Conservation (phyloP, 2,113 vertebrate species). For the Callopanchax toddi region DNA sequence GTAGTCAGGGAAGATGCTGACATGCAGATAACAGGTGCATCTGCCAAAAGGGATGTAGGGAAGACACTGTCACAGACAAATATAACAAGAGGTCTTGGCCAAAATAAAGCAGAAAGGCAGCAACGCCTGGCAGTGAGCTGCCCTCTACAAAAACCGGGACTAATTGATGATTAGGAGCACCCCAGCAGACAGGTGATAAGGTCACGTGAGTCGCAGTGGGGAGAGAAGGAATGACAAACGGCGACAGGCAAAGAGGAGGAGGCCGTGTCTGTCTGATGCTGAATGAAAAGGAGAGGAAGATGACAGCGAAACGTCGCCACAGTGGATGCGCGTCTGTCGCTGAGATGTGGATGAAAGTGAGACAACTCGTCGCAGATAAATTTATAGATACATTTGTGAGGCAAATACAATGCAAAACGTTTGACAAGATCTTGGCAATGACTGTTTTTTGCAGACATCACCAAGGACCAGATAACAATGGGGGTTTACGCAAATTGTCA, state of each 20-base stretch:
- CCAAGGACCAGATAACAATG: constrained; percentile 7
- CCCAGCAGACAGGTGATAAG: constrained; percentile 29
- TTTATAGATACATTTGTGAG: constrained; percentile 1
- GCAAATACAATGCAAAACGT: constrained; percentile 1
- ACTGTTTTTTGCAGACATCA: constrained; percentile 9
- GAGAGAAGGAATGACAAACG: constrained; percentile 27
- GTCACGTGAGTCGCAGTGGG: constrained; percentile 32
- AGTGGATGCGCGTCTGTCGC: constrained; percentile 3
- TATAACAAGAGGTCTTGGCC: constrained; percentile 19
- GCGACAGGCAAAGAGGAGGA: constrained; percentile 19
- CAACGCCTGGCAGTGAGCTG: constrained; percentile 14
- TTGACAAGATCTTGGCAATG: constrained; percentile 12
- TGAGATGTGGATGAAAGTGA: constrained; percentile 9
- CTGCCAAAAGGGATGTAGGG: constrained; percentile 12
- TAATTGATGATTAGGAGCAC: constrained; percentile 44
- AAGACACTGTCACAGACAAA: constrained; percentile 23
- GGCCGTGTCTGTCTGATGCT: not conserved
- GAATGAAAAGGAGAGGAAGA: not conserved
- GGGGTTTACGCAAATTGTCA: not conserved
- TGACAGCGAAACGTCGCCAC: constrained; percentile 20
- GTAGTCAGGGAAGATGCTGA: constrained; percentile 17
- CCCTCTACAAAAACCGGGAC: constrained; percentile 24
- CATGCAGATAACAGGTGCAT: constrained; percentile 24
- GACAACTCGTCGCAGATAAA: not conserved
- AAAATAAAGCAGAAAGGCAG: constrained; percentile 8